Base-by-base conservation (phyloP, 2,888 invertebrate genomes). In the Luffia ferchaultella region DNA sequence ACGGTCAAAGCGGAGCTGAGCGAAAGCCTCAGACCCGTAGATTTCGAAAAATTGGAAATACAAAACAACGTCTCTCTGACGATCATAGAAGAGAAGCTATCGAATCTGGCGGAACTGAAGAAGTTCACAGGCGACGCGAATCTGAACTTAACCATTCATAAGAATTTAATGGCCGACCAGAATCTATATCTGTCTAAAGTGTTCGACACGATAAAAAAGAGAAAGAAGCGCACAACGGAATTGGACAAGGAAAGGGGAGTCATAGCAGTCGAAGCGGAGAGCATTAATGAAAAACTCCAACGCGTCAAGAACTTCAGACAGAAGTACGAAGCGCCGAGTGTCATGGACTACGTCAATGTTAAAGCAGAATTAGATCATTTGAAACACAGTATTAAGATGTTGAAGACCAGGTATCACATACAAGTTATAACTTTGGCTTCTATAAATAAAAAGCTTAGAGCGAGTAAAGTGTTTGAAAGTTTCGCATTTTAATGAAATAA, bases 41-140 rank as follows among this genome's bases (percentile, higher is more conserved):
- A 90, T 62, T 90, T 90, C 56, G 87, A 89, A 20, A 87, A 88
- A 60, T 59, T 89, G 2, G 76, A 78, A 57, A 89, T 90, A 20
- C 87, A 89, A 58, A 89, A 89, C 58, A 59, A 76, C 2, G 82
- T 86, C 59, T 80, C 83, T 49, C 48, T 72, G 9, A 67, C 72
- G 50, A 63, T 75, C 2, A 87, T 89, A 45, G 87, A 88, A 1
- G 74, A 83, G 40, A 88, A 88, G 58, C 67, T 83, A 42, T 60
- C 62, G 9, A 84, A 87, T 55, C 57, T 89, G 2, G 66, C 70
- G 0, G 86, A 87, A 47, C 57, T 89, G 52, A 90, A 89, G 57
- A 85, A 76, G 60, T 80, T 87, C 70, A 85, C 86, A 0, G 89
- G 88, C 9, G 78, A 75, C 18, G 88, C 88, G 0, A 88, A 86